Evolutionary conservation across 2,797 vertebrate genomes (phyloP).

Genomic region (Chaetophractus vellerosus): DNA sequence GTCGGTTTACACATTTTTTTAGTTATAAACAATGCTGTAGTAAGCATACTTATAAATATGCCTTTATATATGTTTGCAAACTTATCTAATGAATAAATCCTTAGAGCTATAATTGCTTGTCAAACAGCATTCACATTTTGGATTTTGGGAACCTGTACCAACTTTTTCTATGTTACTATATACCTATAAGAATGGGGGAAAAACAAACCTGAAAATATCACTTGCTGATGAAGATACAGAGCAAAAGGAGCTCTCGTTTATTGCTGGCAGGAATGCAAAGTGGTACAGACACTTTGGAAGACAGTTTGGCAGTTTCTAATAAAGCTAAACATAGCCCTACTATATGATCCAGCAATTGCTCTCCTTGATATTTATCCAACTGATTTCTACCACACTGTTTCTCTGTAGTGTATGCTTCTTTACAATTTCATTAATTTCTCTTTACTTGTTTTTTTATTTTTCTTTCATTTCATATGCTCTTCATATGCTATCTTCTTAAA

Average conservation of each 20-base stretch:
- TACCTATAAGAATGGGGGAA: neutral
- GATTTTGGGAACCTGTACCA: neutral
- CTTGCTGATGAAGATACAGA: neutral
- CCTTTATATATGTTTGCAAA: neutral
- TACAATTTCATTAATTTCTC: too few species aligned
- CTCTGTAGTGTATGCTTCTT: too few species aligned
- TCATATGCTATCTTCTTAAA: too few species aligned
- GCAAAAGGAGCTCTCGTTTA: neutral
- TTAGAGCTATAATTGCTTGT: neutral
- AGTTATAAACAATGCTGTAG: neutral
- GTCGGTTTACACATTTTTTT: neutral
- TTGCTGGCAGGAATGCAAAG: neutral
- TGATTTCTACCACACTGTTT: neutral
- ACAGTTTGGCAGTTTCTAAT: conserved; percentile 21
- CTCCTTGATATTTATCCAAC: neutral
- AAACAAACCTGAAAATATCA: neutral
- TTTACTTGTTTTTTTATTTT: too few species aligned
- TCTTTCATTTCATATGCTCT: too few species aligned
- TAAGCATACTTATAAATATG: neutral
- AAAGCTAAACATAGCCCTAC: conserved; percentile 23
- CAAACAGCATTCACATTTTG: conserved; percentile 8
- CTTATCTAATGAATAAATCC: neutral
- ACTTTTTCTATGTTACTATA: neutral
- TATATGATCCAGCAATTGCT: neutral
- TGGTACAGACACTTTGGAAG: neutral